Evolutionary conservation across 2,888 invertebrate genomes (phyloP).

Genomic region (Drosophila diplacantha): DNA sequence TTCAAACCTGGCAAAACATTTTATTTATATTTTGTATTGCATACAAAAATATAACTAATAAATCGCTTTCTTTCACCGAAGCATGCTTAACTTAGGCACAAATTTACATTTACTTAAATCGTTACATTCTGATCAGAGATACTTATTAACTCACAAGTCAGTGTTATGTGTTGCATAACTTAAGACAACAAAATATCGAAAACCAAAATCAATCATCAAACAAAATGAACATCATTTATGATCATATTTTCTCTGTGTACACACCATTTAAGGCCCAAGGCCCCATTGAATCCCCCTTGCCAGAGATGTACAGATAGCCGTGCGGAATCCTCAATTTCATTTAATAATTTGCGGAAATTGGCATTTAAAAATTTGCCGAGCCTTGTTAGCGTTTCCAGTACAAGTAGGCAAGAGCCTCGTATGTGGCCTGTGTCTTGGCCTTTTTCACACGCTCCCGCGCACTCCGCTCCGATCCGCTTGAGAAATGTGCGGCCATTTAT

Average conservation of each 20-base stretch:
- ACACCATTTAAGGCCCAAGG: slow-evolving; percentile 13
- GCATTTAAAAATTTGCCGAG: slow-evolving; percentile 67
- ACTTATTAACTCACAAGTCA: fast-evolving
- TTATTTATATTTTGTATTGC: neutral
- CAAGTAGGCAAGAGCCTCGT: neutral
- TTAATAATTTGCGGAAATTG: slow-evolving; percentile 73
- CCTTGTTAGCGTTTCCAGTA: slow-evolving; percentile 61
- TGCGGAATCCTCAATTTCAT: slow-evolving; percentile 69
- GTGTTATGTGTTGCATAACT: neutral
- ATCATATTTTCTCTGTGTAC: slow-evolving; percentile 6
- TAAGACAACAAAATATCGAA: neutral
- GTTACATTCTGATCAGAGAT: neutral
- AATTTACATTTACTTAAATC: no score
- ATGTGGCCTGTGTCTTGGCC: slow-evolving; percentile 36
- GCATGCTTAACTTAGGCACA: neutral
- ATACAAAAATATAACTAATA: neutral
- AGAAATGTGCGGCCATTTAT: slow-evolving; percentile 62
- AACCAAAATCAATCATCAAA: neutral
- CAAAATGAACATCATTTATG: neutral
- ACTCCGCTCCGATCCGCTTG: slow-evolving; percentile 46
- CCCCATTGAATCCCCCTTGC: slow-evolving; percentile 16
- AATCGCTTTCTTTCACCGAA: neutral
- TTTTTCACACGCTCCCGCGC: slow-evolving; percentile 66
- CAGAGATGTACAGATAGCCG: slow-evolving; percentile 42
- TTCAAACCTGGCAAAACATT: neutral